Evolutionary conservation across 1,140 invertebrate species (phyloP), one percentile per base, ranked within the genome.

Genomic region (Drosophila mauritiana): DNA sequence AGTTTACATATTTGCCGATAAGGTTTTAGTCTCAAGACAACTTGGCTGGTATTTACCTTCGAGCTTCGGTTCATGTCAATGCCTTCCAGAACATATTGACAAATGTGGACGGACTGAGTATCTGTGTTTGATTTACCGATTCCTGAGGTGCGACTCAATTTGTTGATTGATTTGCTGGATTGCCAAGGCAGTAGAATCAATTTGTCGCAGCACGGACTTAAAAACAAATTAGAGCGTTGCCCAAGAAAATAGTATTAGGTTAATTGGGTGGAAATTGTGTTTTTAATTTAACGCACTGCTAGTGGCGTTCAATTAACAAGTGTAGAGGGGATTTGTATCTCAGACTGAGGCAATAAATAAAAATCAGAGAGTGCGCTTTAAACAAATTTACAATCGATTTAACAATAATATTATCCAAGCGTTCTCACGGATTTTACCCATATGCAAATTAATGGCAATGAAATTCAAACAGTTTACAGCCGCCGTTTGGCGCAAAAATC

Each of bases 381-480:
- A 75, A 72, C 72, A 61, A 88, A 79, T 88, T 82, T 76, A 86
- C 83, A 86, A 86, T 75, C 77, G 83, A 86, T 86, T 86, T 79
- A 88, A 79, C 78, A 88, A 75, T 79, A 88, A 86, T 75, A 82
- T 75, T 63, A 63, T 56, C 22, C 64, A 64, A 39, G 42, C 46
- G 39, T 58, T 65, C 40, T 54, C 46, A 13, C 61, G 48, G 37
- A 45, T 31, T 54, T 40, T 42, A 20, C 13, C 17, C 59, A 46
- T 73, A 67, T 77, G 81, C 59, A 85, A 85, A 70, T 86, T 37
- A 82, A 69, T 51, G 82, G 59, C 54, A 81, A 84, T 73, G 45
- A 78, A 82, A 75, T 86, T 67, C 61, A 62, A 63, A 72, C 62
- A 70, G 75, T 65, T 78, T 75, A 59, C 73, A 65, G 56, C 46